Conservation (phyloP, 2,113 vertebrate genomes). For the Piprites chloris region DNA sequence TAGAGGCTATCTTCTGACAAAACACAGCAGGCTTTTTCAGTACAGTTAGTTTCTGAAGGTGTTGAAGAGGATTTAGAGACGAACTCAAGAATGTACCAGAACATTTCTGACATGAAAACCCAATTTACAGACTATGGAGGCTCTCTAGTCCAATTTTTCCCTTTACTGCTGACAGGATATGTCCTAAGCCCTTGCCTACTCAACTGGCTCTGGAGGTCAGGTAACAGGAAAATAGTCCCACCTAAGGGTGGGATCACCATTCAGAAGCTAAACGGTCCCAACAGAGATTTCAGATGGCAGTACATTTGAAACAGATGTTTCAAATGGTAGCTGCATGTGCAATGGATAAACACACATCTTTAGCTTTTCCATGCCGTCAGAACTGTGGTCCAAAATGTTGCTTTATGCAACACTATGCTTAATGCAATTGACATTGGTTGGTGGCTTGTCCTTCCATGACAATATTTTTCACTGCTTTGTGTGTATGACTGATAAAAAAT, state of each 20-base stretch:
- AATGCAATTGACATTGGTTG: neutral
- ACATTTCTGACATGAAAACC: neutral
- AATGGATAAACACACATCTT: neutral
- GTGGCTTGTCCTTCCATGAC: rapidly evolving
- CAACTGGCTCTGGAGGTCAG: neutral
- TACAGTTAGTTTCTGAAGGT: neutral
- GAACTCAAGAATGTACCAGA: neutral
- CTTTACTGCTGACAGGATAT: neutral
- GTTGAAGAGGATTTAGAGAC: neutral
- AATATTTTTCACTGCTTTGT: neutral
- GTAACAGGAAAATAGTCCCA: neutral
- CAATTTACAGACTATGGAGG: neutral
- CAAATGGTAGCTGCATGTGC: neutral
- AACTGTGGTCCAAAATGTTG: neutral
- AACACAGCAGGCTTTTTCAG: neutral
- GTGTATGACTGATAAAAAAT: neutral
- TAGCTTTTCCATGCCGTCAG: neutral
- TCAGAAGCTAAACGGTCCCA: neutral
- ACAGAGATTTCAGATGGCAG: neutral
- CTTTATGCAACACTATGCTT: neutral
- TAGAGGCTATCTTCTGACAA: neutral
- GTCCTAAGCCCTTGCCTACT: neutral
- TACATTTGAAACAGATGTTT: too few species aligned
- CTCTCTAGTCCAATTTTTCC: neutral
- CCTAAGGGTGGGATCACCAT: neutral